Base-by-base conservation (phyloP, 2,113 vertebrate genomes). In the Perccottus glenii region DNA sequence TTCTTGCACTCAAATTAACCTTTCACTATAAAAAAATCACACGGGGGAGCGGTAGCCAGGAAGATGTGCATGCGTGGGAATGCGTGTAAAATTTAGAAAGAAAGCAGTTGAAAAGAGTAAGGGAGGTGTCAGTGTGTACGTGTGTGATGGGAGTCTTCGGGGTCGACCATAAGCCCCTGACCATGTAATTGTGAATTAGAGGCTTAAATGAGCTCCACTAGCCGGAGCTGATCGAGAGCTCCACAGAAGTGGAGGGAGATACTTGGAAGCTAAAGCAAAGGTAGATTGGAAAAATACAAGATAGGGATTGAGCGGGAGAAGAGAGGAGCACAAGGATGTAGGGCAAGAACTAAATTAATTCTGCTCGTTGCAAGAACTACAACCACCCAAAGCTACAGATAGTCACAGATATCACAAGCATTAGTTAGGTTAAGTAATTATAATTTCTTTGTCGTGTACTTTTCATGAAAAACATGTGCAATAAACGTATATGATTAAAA, bases 1-100 rank as follows among this genome's bases (percentile, higher is more conserved):
- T 78, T 55, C 78, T 82, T 78, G 82, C 84, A 83, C 82, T 77
- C 70, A 90, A 90, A 90, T 91, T 88, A 91, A 91, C 89, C 88
- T 91, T 90, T 88, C 77, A 70, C 73, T 81, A 73, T 81, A 84
- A 85, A 27, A 27, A 88, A 90, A 87, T 84, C 75, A 84, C 85
- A 88, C 76, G 74, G 55, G 80, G 75, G 78, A 83, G 60, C 36
- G 56, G 40, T 63, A 74, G 51, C 38, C 60, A 45, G 40, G 49
- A 36, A 61, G 27, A 67, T 60, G 60, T 64, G 67, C 51, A 66
- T 62, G 59, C 58, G 38, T 55, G 44, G 15, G 36, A 27, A 57
- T 47, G 43, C 43, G 44, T 61, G 47, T 43, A n/a, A 40, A 61
- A 64, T 40, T 46, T 42, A 46, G 9, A 70, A 49, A 64, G 57